Evolutionary conservation across 37 sponge, comb jelly and placozoan genomes (phyloP), one percentile per base, ranked within the genome.

Genomic region (Haliclona indistincta): DNA sequence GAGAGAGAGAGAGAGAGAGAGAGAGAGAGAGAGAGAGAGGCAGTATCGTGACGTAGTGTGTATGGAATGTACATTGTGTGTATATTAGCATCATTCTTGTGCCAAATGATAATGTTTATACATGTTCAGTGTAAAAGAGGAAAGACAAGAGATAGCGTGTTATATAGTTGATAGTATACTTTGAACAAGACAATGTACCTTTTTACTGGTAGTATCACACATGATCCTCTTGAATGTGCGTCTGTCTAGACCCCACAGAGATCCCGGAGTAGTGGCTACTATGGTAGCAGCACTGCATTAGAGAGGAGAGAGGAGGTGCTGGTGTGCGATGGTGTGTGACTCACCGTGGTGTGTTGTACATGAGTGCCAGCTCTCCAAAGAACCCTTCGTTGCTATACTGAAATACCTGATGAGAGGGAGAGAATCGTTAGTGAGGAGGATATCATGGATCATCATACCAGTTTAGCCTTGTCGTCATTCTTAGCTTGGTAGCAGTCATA

Each of bases 331-430:
- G 60, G 23, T 11, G 60, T 58, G 13, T 58, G 7, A 34, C 68
- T 3, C 23, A 92, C 93, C 95, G 74, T 62, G 97, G 97, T 19
- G 97, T 96, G 76, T 96, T 96, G 86, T 96, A 96, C 94, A 96
- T 93, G 38, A 96, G 80, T 19, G 97, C 97, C 64, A 96, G 79
- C 76, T 96, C 97, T 2, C 97, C 97, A 87, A 96, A 96, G 41
- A 88, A 83, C 11, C 94, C 97, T 54, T 85, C 64, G 39, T 75
- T 74, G 70, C 90, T 64, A 63, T 96, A 95, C 41, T 85, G 84
- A 28, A 77, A 80, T 34, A 89, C 90, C 94, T 93, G 72, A n/a
- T 25, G 43, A 70, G 49, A 70, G 52, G 15, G 36, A 34, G 58
- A 73, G n/a, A 17, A 73, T 6, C 34, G 58, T 32, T 11, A 53